Evolutionary conservation across 1,140 invertebrate genomes (phyloP), one percentile per base, ranked within the genome.

Genomic region (Pararge aegeria): DNA sequence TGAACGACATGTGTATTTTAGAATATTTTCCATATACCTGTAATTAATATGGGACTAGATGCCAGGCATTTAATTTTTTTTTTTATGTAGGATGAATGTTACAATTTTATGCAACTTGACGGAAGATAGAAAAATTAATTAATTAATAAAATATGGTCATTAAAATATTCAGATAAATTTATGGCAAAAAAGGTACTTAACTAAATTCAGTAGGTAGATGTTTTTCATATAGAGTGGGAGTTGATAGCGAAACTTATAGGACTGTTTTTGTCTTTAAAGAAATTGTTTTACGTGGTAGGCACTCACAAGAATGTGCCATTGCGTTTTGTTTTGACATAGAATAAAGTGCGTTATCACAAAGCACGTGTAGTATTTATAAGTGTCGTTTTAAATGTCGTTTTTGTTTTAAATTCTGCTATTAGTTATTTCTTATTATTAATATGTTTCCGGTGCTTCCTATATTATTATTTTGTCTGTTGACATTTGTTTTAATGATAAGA

Each of bases 361-460:
- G 18, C 42, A 19, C 18, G 6, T 19, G 1, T 46, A 46, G 42
- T 40, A 24, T 49, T 30, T 34, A 34, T 61, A 54, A 30, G 64
- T 65, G 64, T 46, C 42, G 42, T 64, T 71, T 67, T 69, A 66
- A 42, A 44, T 62, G 42, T 62, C 73, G 66, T 73, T 76, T 78
- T 77, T 77, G 72, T 83, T 80, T 66, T 81, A 74, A 72, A 69
- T 67, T 69, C 48, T 56, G 46, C 37, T 72, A 70, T 73, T 78
- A 64, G 70, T 77, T 76, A 74, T 80, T 61, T 67, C 55, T 70
- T 64, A 60, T 78, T 44, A 70, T 72, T 75, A 62, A 75, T 75
- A 78, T 67, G 80, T 77, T 80, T 58, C 80, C 80, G 83, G 85
- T 88, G 85, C 85, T 88, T 87, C 83, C 83, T 80, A 78, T 73